These are phyloP conservation scores for Drosophila murphyi DNA, from an alignment of 1,140 invertebrate genomes.

Conservation along the genomic window DNA sequence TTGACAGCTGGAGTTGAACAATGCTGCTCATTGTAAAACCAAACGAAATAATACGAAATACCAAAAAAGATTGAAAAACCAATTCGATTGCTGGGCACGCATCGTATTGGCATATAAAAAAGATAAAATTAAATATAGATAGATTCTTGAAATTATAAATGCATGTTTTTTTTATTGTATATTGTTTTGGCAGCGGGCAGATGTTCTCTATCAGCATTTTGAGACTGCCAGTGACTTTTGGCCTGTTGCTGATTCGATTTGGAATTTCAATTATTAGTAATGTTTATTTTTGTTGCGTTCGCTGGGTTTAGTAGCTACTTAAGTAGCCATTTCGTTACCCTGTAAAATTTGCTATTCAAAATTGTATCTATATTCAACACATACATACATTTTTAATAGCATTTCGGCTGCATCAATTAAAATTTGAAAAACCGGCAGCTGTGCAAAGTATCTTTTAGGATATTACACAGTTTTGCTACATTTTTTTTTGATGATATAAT, in stretches of 20 bases:
- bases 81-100: conserved; percentile 70
- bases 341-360: neutral
- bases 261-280: conserved; percentile 46
- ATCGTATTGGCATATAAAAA: conserved; percentile 29
- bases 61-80: conserved; percentile 37
- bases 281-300: conserved; percentile 59
- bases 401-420: too few relatives aligned
- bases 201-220: conserved; percentile 44
- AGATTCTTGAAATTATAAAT: conserved; percentile 13
- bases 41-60: conserved; percentile 50
- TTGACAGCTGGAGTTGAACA: conserved; percentile 15
- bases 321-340: conserved; percentile 41
- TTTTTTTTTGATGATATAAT: too few relatives aligned
- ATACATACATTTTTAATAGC: too few relatives aligned
- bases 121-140: conserved; percentile 1
- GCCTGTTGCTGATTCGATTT: conserved; percentile 56
- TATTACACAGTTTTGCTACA: too few relatives aligned
- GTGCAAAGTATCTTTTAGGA: too few relatives aligned
- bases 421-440: too few relatives aligned
- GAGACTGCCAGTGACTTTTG: conserved; percentile 22
- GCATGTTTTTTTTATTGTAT: conserved; percentile 17
- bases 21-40: conserved; percentile 1
- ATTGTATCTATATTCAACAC: too few relatives aligned
- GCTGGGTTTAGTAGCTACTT: neutral
- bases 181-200: conserved; percentile 38